Percentiles rank a stretch among this genome's conserved stretches.
phyloP scores from a whole-genome alignment of 2,797 vertebrate genomes.

The Chromobotia macracanthus region DNA sequence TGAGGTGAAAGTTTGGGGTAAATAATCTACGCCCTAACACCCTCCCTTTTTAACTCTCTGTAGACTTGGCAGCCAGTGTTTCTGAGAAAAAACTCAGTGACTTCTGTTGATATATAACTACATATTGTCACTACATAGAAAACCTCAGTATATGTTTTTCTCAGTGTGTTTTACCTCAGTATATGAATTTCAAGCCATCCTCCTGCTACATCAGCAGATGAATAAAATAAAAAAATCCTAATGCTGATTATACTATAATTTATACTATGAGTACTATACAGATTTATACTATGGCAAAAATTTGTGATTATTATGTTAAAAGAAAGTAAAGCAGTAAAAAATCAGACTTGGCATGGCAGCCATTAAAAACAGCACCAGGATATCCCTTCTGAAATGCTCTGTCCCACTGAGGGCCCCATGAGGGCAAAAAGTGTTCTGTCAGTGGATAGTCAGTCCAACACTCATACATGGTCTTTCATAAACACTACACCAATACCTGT shows the following conservation, averaged over 20 bases:
- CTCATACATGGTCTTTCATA: conserved; percentile 54
- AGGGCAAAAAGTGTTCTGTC: conserved; percentile 40
- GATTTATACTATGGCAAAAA: background rate
- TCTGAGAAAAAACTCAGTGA: conserved; percentile 12
- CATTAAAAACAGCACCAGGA: background rate
- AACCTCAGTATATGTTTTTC: background rate
- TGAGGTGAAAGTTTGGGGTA: conserved; percentile 56
- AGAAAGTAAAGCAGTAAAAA: no score
- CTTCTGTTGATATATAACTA: conserved; percentile 5
- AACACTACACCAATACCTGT: conserved; percentile 62
- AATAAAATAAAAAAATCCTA: background rate
- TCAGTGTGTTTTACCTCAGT: no score
- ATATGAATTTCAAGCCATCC: background rate
- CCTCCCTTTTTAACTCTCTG: conserved; percentile 35
- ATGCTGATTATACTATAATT: no score
- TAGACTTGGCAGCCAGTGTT: conserved; percentile 28
- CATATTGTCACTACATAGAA: background rate
- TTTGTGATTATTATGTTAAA: background rate
- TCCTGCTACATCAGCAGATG: background rate
- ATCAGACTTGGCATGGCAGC: background rate
- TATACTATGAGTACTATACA: no score
- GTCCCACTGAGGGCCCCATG: conserved; percentile 47
- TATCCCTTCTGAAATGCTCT: conserved; percentile 15
- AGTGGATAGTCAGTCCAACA: conserved; percentile 49
- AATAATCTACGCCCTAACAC: conserved; percentile 53